Conservation (phyloP, 2,113 vertebrate genomes). For the Bagarius yarrelli region DNA sequence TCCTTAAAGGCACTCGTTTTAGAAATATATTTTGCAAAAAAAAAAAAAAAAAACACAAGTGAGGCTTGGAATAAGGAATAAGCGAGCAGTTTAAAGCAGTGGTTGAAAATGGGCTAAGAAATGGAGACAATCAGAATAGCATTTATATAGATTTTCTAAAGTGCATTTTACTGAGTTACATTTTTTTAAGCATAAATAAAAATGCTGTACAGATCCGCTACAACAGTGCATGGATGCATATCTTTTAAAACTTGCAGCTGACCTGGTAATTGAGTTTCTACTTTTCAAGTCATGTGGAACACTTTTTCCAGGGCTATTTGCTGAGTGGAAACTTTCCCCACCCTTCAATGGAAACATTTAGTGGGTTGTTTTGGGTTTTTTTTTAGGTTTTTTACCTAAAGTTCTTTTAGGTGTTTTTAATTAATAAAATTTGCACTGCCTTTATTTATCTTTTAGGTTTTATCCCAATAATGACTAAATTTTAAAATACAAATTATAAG, state of each 20-base stretch:
- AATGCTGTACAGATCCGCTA: neutral
- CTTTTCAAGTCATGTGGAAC: constrained; percentile 12
- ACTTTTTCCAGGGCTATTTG: neutral
- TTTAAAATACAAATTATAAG: neutral
- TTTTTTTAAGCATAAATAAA: neutral
- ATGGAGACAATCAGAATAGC: constrained; percentile 16
- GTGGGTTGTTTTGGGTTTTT: too few species aligned
- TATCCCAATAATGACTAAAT: neutral
- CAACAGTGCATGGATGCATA: neutral
- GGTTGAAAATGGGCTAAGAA: constrained; percentile 17
- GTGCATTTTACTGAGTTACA: neutral
- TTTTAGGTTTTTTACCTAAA: neutral
- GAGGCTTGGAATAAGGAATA: constrained; percentile 21
- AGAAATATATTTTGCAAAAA: constrained; percentile 7
- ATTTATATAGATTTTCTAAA: neutral
- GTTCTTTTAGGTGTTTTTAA: neutral
- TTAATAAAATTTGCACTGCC: neutral
- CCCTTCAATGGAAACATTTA: neutral
- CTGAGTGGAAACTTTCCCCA: neutral
- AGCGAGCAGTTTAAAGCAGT: constrained; percentile 7
- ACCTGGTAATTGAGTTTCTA: neutral
- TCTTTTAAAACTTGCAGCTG: neutral
- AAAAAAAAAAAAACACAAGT: neutral
- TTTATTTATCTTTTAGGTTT: neutral
- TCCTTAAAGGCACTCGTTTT: constrained; percentile 9